Evolutionary conservation across 2,113 vertebrate genomes (phyloP).

Genomic region (Petromus typicus): DNA sequence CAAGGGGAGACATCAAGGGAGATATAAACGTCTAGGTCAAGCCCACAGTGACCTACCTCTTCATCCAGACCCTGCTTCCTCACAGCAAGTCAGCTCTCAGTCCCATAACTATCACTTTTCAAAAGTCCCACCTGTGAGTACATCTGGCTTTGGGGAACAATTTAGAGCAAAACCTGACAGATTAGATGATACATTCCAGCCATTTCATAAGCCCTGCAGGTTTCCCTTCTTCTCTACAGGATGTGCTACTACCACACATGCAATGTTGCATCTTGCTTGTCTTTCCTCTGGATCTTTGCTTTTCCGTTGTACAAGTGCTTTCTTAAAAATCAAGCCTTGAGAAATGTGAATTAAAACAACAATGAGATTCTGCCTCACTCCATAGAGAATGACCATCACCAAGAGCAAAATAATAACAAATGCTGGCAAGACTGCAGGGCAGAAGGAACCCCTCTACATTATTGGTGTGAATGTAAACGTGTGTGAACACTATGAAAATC

Average conservation of each 20-base stretch:
- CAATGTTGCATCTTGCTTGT: neutral
- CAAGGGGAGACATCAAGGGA: neutral
- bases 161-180: neutral
- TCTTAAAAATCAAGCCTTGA: conserved; percentile 23
- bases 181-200: neutral
- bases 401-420: neutral
- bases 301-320: neutral
- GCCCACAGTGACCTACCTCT: neutral
- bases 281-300: neutral
- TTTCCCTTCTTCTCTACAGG: neutral
- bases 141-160: neutral
- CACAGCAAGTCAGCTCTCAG: neutral
- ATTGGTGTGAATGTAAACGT: neutral
- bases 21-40: neutral
- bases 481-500: neutral
- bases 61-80: neutral
- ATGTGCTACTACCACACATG: neutral
- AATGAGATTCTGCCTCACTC: neutral
- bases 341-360: neutral
- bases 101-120: neutral
- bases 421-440: neutral
- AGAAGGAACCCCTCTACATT: neutral
- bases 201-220: neutral
- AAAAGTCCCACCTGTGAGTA: neutral
- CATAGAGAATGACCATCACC: neutral